Evolutionary conservation across 1,140 invertebrate species (phyloP), one percentile per base, ranked within the genome.

Genomic region (Drosophila seguyi): DNA sequence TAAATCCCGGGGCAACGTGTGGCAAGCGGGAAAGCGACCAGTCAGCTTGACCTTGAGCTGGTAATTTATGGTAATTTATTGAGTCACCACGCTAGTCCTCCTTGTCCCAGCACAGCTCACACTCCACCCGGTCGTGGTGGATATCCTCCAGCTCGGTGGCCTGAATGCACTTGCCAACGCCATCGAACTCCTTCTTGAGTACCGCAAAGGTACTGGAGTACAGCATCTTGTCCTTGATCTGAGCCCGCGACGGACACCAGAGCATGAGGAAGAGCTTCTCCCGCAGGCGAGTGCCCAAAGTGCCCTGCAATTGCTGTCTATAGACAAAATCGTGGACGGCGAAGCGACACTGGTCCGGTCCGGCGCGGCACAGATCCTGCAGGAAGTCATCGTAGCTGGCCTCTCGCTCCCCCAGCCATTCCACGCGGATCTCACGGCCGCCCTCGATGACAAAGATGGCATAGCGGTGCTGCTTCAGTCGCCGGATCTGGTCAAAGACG

Each of bases 191-290:
- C 25, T 55, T 48, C 29, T 76, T 87, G 6, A 86, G 56, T 4
- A 61, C 50, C 6, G 27, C 60, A 42, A 88, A 83, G 0, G 75
- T 79, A 34, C 71, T 87, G 45, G 83, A 72, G 50, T 87, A 87
- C 3, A 87, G 63, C 84, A 87, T 88, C n/a, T 80, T 87, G 22
- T 87, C 61, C 72, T 83, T 83, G 41, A 80, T 36, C 22, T 31
- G 42, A 2, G 83, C 71, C 66, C 72, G 34, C 38, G 47, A 27
- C 0, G 82, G 82, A 13, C 78, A 86, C 82, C 82, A 86, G 13
- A 86, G 69, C 74, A 86, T 72, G 2, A 86, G 38, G 27, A 86
- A 72, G 2, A 86, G 61, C 50, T 82, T 86, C 53, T 86, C 74
- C 65, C 85, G 75, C 10, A 71, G 14, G 41, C 74, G 77, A 2